A percentile compares a stretch with the other conserved stretches of the same genome.
These are phyloP conservation scores for Capromys pilorides DNA, from an alignment of 2,797 vertebrate genomes.

Conservation along the genomic window DNA sequence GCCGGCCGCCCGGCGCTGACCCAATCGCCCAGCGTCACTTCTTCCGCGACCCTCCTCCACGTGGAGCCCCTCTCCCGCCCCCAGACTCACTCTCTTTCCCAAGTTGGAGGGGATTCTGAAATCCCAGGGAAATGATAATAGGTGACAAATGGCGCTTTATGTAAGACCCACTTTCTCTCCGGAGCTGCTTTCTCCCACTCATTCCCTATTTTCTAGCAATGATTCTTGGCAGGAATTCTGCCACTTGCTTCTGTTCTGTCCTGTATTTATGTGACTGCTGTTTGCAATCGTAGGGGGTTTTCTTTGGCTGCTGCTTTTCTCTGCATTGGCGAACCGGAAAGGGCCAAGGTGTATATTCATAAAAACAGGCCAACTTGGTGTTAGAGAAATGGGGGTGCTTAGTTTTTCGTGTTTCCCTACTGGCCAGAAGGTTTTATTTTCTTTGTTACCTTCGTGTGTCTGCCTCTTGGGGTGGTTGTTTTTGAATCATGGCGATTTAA, in stretches of 20 bases:
- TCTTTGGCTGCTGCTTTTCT: constrained; percentile 27
- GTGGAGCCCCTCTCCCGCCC: not conserved
- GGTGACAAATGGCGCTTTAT: constrained; percentile 70
- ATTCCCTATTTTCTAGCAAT: constrained; percentile 9
- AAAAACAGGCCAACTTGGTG: constrained; percentile 1
- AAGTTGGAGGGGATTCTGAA: constrained; percentile 52
- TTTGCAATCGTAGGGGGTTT: constrained; percentile 24
- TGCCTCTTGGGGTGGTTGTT: constrained; percentile 26
- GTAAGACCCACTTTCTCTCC: constrained; percentile 65
- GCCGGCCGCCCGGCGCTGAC: not conserved
- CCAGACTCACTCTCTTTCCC: constrained; percentile 6
- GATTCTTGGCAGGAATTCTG: constrained; percentile 55
- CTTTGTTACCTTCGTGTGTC: constrained; percentile 59
- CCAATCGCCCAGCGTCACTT: not conserved
- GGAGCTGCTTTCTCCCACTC: constrained; percentile 62
- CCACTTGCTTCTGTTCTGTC: not conserved
- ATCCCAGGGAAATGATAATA: not conserved
- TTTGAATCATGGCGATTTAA: constrained; percentile 80
- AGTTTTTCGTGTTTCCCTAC: not conserved
- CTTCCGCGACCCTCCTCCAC: not conserved
- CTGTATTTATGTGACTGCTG: not conserved
- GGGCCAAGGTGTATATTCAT: constrained; percentile 62
- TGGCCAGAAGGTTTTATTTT: not conserved
- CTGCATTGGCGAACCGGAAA: constrained; percentile 64
- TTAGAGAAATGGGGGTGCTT: not conserved